Conservation (phyloP, 2,797 vertebrate genomes). For the Lithobates sylvaticus region DNA sequence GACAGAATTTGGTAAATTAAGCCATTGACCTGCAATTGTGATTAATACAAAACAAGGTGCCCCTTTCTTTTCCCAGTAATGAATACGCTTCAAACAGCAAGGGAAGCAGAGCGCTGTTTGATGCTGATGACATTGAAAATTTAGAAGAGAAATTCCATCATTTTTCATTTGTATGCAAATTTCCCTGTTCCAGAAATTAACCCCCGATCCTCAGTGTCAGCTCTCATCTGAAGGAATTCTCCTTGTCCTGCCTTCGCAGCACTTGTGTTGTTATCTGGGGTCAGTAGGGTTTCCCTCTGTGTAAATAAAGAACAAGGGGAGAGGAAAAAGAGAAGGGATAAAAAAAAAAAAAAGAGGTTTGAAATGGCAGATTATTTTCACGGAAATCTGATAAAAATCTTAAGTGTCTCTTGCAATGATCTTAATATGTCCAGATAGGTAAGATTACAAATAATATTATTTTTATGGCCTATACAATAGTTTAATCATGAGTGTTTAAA, state of each 20-base stretch:
- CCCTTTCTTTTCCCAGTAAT: conserved; percentile 90
- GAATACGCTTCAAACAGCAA: conserved; percentile 91
- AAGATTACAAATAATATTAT: too few relatives aligned
- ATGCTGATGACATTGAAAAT: conserved; percentile 98
- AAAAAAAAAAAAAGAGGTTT: background rate
- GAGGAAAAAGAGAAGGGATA: conserved; percentile 67
- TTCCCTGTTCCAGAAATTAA: conserved; percentile 98
- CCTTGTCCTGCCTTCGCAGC: conserved; percentile 73
- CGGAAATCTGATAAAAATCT: background rate
- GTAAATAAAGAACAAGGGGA: conserved; percentile 65
- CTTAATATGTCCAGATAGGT: too few relatives aligned
- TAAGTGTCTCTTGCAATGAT: too few relatives aligned
- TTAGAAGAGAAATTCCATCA: conserved; percentile 94
- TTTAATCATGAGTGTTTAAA: too few relatives aligned
- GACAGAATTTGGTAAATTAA: conserved; percentile 94
- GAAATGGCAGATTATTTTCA: background rate
- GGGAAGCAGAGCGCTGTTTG: conserved; percentile 84
- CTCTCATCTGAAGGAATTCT: conserved; percentile 92
- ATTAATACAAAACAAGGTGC: conserved; percentile 98
- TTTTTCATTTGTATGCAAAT: conserved; percentile 99
- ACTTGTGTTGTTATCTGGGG: conserved; percentile 75
- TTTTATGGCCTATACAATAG: too few relatives aligned
- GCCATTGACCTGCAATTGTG: conserved; percentile 94
- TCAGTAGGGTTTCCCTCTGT: conserved; percentile 75
- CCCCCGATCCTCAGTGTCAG: conserved; percentile 94